Conservation (phyloP, 1,140 invertebrate genomes). For the Sarcophaga peregrina region DNA sequence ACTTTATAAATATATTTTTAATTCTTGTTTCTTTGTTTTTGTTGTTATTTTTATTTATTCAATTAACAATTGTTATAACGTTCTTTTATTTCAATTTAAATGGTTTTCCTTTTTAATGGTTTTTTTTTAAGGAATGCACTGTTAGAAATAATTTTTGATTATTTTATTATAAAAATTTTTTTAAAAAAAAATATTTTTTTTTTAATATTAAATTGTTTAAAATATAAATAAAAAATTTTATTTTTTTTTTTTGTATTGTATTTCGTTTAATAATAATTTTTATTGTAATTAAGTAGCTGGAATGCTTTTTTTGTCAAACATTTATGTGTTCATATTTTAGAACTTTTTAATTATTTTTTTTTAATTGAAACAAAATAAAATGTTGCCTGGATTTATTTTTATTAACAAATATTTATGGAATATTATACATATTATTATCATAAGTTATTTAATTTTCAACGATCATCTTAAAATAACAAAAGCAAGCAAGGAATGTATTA, state of each 20-base stretch:
- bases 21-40: not conserved
- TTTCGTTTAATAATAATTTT: not conserved
- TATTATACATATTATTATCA: no score
- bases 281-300: constrained; percentile 24
- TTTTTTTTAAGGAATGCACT: constrained; percentile 36
- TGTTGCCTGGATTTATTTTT: not conserved
- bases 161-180: not conserved
- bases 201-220: not conserved
- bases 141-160: not conserved
- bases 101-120: constrained; percentile 18
- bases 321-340: not conserved
- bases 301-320: not conserved
- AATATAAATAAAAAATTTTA: not conserved
- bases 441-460: no score
- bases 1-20: not conserved
- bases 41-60: constrained; percentile 19
- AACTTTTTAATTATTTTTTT: not conserved
- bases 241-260: constrained; percentile 21
- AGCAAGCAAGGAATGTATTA: constrained; percentile 26
- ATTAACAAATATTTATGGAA: not conserved
- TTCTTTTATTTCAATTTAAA: not conserved
- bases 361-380: not conserved
- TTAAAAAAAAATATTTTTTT: not conserved
- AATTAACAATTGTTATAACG: no score
- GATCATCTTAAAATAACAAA: not conserved